Conservation (phyloP, 2,888 invertebrate genomes). For the Metallyticus violacea region DNA sequence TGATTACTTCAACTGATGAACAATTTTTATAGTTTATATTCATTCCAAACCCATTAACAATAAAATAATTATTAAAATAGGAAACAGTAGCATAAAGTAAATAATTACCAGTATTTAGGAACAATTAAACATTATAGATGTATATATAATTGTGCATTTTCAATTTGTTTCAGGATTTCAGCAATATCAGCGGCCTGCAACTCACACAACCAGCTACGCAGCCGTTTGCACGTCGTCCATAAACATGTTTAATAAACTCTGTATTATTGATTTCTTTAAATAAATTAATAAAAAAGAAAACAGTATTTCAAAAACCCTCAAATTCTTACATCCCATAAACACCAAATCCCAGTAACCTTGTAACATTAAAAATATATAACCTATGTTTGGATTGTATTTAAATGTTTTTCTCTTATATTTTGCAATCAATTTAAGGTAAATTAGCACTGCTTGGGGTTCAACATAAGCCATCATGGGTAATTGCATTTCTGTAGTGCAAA, state of each 20-base stretch:
- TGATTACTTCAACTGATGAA: too few relatives aligned
- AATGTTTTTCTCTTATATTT: background rate
- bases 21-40: too few relatives aligned
- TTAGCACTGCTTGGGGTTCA: background rate
- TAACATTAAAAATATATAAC: background rate
- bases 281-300: conserved; percentile 33
- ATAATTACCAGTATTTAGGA: too few relatives aligned
- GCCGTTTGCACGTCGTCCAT: conserved; percentile 46
- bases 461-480: background rate
- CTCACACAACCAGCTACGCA: conserved; percentile 77
- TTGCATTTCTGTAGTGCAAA: background rate
- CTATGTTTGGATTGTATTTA: background rate
- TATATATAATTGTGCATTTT: background rate
- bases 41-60: too few relatives aligned
- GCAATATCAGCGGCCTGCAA: conserved; percentile 88
- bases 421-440: background rate
- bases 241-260: conserved; percentile 33
- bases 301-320: background rate
- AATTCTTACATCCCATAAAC: background rate
- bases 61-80: too few relatives aligned
- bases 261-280: conserved; percentile 32
- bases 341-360: background rate
- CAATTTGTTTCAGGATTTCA: conserved; percentile 65
- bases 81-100: too few relatives aligned
- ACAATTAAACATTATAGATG: too few relatives aligned